A percentile compares a stretch with the other conserved stretches of the same genome.
These are phyloP conservation scores for Nematostella vectensis DNA, from an alignment of 92 coral and sea anemone species.

Conservation along the genomic window DNA sequence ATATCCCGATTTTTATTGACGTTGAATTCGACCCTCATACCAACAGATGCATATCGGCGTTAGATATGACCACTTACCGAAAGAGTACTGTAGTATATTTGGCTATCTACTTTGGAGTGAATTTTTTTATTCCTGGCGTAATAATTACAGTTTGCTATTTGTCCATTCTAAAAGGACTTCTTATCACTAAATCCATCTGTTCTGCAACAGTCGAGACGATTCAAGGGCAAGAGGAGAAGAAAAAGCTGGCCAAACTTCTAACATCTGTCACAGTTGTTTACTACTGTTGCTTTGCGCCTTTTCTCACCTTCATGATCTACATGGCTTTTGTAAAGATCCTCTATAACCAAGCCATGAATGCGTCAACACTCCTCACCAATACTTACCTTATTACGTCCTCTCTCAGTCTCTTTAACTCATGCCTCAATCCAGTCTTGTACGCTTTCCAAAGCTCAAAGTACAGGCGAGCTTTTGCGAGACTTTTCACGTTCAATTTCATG, in stretches of 20 bases:
- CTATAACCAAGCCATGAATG: constrained; percentile 2
- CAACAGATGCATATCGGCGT: constrained; percentile 29
- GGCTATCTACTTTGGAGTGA: constrained; percentile 26
- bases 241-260: constrained; percentile 30
- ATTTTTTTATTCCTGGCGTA: constrained; percentile 24
- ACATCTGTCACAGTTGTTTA: constrained; percentile 28
- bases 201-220: constrained; percentile 6
- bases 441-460: constrained; percentile 40
- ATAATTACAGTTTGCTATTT: constrained; percentile 33
- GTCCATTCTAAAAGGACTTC: constrained; percentile 39
- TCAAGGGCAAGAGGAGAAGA: constrained; percentile 18
- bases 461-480: constrained; percentile 9
- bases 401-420: constrained; percentile 35
- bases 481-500: not conserved
- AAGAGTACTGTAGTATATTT: constrained; percentile 1
- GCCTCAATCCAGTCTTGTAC: constrained; percentile 42
- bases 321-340: constrained; percentile 11
- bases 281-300: constrained; percentile 26
- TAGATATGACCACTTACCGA: constrained; percentile 26
- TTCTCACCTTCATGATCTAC: constrained; percentile 24
- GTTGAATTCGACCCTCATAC: constrained; percentile 7
- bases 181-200: constrained; percentile 34
- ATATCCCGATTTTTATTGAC: constrained; percentile 32
- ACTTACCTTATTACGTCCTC: constrained; percentile 24
- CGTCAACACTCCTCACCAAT: constrained; percentile 2